phyloP scores from a whole-genome alignment of 2,113 vertebrate species.

The Corynorhinus townsendii region DNA sequence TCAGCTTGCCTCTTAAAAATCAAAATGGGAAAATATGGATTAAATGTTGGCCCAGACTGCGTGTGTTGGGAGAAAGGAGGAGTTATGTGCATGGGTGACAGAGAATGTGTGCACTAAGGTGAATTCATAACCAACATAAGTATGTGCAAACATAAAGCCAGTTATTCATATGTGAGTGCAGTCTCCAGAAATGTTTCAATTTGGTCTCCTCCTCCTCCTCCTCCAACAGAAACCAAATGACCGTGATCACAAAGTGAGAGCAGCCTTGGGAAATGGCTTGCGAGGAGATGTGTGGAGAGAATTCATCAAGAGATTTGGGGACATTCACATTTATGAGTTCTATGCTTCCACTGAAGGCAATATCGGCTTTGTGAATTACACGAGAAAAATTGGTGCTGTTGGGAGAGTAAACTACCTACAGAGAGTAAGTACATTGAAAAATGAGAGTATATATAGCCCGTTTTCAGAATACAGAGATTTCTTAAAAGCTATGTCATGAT shows the following conservation, averaged over 20 bases:
- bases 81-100: background rate
- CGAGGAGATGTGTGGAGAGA: conserved; percentile 89
- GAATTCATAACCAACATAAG: background rate
- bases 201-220: background rate
- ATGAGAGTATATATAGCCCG: background rate
- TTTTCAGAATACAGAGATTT: background rate
- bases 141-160: background rate
- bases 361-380: conserved; percentile 88
- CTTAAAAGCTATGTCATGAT: background rate
- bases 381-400: conserved; percentile 86
- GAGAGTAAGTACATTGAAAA: conserved; percentile 77
- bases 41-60: background rate
- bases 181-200: background rate
- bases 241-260: conserved; percentile 84
- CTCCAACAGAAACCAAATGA: conserved; percentile 84
- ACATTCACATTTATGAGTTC: conserved; percentile 86
- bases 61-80: background rate
- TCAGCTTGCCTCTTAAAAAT: conserved; percentile 17
- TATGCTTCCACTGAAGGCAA: conserved; percentile 92
- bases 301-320: conserved; percentile 87
- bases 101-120: background rate
- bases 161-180: background rate
- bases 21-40: background rate
- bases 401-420: conserved; percentile 85
- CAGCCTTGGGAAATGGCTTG: conserved; percentile 89